A percentile compares a stretch with the other conserved stretches of the same genome.
Conservation (phyloP, 2,113 vertebrate genomes). For the Dissostichus mawsoni region DNA sequence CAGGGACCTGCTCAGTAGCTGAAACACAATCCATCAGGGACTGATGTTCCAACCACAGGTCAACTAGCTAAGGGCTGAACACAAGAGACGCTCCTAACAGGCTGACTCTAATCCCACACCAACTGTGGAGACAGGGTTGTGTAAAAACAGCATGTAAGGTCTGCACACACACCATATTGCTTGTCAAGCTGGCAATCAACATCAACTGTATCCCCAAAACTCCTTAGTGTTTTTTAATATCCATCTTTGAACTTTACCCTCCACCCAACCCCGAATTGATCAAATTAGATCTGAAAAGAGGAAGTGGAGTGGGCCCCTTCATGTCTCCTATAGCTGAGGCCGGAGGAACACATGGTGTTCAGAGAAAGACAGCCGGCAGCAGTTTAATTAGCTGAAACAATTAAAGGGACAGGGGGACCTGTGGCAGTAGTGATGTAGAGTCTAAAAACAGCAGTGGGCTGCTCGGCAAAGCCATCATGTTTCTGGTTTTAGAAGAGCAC, state of each 20-base stretch:
- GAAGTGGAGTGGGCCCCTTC: conserved; percentile 68
- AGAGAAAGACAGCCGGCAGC: conserved; percentile 43
- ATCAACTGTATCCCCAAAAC: conserved; percentile 17
- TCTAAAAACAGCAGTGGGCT: conserved; percentile 79
- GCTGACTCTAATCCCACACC: conserved; percentile 70
- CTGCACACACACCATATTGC: conserved; percentile 15
- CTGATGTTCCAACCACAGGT: conserved; percentile 84
- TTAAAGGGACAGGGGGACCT: conserved; percentile 76
- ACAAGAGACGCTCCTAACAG: conserved; percentile 67
- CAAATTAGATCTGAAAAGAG: conserved; percentile 74
- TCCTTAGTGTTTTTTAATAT: conserved; percentile 46
- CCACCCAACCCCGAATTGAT: conserved; percentile 30
- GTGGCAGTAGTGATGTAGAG: conserved; percentile 76
- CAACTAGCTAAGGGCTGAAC: conserved; percentile 79
- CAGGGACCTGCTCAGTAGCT: conserved; percentile 81
- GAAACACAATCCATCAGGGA: conserved; percentile 83
- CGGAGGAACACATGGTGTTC: conserved; percentile 69
- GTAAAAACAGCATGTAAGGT: conserved; percentile 24
- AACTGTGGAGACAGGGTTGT: conserved; percentile 49
- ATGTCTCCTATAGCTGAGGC: conserved; percentile 50
- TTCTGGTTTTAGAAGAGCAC: conserved; percentile 46
- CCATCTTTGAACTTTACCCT: conserved; percentile 54
- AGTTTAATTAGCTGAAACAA: conserved; percentile 81
- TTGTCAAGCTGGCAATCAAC: conserved; percentile 47
- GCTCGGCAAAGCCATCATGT: conserved; percentile 50